phyloP scores from a whole-genome alignment of 2,113 vertebrate species.

The Pedionomus torquatus region DNA sequence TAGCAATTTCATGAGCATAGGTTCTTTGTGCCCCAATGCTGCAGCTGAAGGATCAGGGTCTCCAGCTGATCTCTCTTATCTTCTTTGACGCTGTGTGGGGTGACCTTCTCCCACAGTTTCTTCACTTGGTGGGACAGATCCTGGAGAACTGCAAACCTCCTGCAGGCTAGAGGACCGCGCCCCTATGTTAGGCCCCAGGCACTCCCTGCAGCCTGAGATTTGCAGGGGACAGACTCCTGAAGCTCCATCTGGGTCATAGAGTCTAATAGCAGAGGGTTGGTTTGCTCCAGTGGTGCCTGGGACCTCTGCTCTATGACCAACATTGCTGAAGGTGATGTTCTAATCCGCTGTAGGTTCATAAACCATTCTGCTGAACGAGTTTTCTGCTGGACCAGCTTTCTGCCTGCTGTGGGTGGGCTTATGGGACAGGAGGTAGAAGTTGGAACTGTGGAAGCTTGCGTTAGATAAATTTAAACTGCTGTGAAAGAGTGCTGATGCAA shows the following conservation, averaged over 20 bases:
- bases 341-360: neutral
- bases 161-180: neutral
- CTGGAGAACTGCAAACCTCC: neutral
- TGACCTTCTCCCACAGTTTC: neutral
- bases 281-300: neutral
- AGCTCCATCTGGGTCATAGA: neutral
- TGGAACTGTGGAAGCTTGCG: neutral
- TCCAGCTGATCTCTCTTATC: neutral
- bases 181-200: too few species aligned
- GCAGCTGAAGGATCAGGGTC: neutral
- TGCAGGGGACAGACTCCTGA: neutral
- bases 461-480: neutral
- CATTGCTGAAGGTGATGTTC: neutral
- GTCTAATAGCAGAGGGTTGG: neutral
- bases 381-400: neutral
- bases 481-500: neutral
- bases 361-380: neutral
- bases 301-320: neutral
- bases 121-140: neutral
- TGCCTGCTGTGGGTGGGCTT: neutral
- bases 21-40: neutral
- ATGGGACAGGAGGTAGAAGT: neutral
- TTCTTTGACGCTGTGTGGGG: neutral
- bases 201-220: neutral
- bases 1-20: neutral